Conservation (phyloP, 2,797 vertebrate genomes). For the Eospalax fontanierii region DNA sequence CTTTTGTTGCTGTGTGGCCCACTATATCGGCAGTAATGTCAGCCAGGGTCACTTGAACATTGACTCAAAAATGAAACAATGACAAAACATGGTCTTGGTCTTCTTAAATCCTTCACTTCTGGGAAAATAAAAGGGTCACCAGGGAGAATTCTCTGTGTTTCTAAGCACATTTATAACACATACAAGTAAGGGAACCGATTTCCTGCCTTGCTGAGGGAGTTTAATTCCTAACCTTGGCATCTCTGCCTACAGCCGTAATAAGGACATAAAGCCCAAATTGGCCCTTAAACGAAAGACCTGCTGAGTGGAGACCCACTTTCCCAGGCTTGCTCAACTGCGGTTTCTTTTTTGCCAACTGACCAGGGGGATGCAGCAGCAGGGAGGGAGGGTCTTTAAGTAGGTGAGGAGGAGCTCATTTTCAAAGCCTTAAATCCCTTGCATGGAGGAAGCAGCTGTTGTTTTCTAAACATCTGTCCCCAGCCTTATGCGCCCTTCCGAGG, state of each 20-base stretch:
- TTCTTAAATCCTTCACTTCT: slow-evolving; percentile 9
- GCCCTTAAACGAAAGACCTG: slow-evolving; percentile 66
- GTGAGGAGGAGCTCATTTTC: slow-evolving; percentile 56
- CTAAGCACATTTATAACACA: slow-evolving; percentile 53
- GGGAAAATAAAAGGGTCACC: slow-evolving; percentile 15
- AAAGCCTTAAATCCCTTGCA: slow-evolving; percentile 71
- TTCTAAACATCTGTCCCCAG: slow-evolving; percentile 79
- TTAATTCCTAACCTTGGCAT: slow-evolving; percentile 78
- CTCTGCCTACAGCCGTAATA: slow-evolving; percentile 66
- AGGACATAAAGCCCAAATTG: slow-evolving; percentile 63
- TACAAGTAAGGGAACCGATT: slow-evolving; percentile 39
- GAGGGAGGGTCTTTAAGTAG: slow-evolving; percentile 73
- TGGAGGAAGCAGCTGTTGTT: slow-evolving; percentile 72
- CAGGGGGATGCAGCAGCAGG: slow-evolving; percentile 66
- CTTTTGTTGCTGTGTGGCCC: no score
- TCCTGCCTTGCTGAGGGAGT: slow-evolving; percentile 51
- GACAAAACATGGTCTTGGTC: neutral
- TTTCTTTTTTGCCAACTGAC: slow-evolving; percentile 63
- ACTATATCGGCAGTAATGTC: neutral
- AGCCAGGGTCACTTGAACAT: neutral
- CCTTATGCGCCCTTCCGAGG: neutral
- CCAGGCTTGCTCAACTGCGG: slow-evolving; percentile 14
- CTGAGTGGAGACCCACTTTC: slow-evolving; percentile 78
- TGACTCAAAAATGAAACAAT: no score
- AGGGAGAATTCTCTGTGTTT: neutral